These are phyloP conservation scores for Strigamia maritima DNA, from an alignment of 2,888 invertebrate species.

Conservation along the genomic window DNA sequence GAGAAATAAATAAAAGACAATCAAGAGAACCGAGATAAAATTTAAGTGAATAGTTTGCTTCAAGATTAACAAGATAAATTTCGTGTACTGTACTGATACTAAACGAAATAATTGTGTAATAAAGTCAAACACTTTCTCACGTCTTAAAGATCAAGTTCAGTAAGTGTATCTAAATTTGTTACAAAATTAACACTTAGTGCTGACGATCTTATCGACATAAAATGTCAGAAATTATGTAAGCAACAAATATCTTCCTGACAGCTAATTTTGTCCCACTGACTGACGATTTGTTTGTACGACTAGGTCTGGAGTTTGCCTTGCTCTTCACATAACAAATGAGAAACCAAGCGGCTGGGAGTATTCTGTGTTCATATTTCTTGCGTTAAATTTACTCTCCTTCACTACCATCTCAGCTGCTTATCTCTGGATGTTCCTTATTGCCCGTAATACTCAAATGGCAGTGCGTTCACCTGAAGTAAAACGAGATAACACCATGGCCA, in stretches of 20 bases:
- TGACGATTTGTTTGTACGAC: conserved; percentile 39
- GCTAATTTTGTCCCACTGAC: not conserved
- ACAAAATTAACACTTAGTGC: too few relatives aligned
- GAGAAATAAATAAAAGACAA: not conserved
- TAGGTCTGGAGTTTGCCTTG: conserved; percentile 56
- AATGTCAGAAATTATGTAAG: not conserved
- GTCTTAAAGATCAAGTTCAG: too few relatives aligned
- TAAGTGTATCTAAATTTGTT: too few relatives aligned
- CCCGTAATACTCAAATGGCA: conserved; percentile 53
- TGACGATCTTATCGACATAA: not conserved
- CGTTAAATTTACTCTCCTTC: conserved; percentile 55
- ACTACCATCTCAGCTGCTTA: conserved; percentile 55
- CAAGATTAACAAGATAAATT: too few relatives aligned
- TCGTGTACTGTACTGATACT: too few relatives aligned
- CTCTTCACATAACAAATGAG: conserved; percentile 57
- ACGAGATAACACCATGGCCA: conserved; percentile 52
- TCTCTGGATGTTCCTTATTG: conserved; percentile 57
- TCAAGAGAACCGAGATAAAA: not conserved
- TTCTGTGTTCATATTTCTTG: conserved; percentile 57
- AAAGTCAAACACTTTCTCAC: too few relatives aligned
- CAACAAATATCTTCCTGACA: not conserved
- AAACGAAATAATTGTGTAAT: too few relatives aligned
- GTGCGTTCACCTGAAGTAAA: conserved; percentile 51
- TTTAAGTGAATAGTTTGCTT: not conserved
- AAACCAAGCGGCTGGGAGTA: conserved; percentile 58